Evolutionary conservation across 2,797 vertebrate species (phyloP).

Genomic region (Cossypha niveicapilla): DNA sequence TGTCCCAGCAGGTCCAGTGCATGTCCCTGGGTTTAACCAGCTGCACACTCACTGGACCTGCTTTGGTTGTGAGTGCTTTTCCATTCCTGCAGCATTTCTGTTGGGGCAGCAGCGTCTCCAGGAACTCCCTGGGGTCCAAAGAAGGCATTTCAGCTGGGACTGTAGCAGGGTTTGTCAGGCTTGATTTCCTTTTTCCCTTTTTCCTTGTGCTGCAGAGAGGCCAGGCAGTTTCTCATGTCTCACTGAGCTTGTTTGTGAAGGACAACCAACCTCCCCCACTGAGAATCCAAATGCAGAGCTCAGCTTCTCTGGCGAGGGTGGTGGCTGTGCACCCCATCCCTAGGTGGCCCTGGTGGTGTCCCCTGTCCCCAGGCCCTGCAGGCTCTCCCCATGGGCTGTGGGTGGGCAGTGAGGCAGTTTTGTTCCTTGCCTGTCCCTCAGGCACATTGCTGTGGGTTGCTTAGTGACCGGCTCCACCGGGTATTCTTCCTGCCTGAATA

Average conservation of each 20-base stretch:
- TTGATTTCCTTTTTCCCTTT: not conserved
- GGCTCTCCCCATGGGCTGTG: not conserved
- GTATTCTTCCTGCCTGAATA: conserved; percentile 65
- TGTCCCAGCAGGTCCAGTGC: not conserved
- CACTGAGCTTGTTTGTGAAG: not conserved
- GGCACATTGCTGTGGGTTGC: conserved; percentile 59
- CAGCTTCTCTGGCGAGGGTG: not conserved
- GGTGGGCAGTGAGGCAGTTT: not conserved
- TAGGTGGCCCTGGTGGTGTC: not conserved
- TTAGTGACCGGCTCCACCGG: conserved; percentile 50
- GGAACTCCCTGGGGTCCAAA: not conserved
- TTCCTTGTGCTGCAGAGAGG: not conserved
- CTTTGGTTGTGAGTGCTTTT: not conserved
- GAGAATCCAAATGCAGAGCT: not conserved
- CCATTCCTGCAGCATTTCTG: not conserved
- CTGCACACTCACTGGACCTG: not conserved
- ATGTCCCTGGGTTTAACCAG: not conserved
- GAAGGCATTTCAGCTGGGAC: not conserved
- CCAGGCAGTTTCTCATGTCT: not conserved
- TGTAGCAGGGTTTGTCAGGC: not conserved
- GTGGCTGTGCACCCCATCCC: not conserved
- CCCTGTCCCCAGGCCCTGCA: not conserved
- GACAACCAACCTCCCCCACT: fast-evolving
- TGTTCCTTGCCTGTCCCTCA: not conserved
- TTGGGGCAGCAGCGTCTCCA: not conserved